Percentiles rank a stretch among this genome's conserved stretches.
phyloP scores from a whole-genome alignment of 1,140 invertebrate genomes.

The Euura lappo region DNA sequence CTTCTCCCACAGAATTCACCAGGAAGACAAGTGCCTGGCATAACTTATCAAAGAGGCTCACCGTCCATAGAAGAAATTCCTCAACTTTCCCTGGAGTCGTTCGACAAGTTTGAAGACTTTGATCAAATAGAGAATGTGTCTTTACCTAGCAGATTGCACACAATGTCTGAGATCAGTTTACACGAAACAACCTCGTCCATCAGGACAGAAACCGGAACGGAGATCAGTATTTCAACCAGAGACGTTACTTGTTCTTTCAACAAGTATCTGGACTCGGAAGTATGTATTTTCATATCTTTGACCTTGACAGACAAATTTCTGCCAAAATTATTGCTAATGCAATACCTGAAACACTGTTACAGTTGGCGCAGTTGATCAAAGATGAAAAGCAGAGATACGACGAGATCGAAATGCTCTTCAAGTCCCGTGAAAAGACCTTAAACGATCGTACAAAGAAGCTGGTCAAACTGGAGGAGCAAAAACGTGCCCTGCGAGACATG shows the following conservation, averaged over 20 bases:
- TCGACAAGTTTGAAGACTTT: slow-evolving; percentile 47
- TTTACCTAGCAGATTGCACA: slow-evolving; percentile 50
- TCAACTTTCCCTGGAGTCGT: slow-evolving; percentile 44
- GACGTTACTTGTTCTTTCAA: slow-evolving; percentile 58
- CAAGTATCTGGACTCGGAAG: slow-evolving; percentile 54
- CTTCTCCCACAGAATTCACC: neutral
- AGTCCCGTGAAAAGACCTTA: slow-evolving; percentile 63
- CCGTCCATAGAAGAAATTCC: slow-evolving; percentile 30
- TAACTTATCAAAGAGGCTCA: slow-evolving; percentile 35
- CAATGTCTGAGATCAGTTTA: slow-evolving; percentile 58
- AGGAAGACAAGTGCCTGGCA: slow-evolving; percentile 18
- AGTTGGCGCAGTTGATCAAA: slow-evolving; percentile 58
- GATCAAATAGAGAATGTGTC: slow-evolving; percentile 52
- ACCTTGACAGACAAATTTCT: neutral
- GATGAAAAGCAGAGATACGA: slow-evolving; percentile 57
- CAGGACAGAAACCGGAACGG: slow-evolving; percentile 58
- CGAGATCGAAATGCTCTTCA: slow-evolving; percentile 61
- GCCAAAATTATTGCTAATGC: neutral
- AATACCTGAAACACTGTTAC: slow-evolving; percentile 17
- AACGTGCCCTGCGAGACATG: slow-evolving; percentile 58
- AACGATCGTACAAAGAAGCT: slow-evolving; percentile 67
- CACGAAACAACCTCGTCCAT: slow-evolving; percentile 60
- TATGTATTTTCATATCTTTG: slow-evolving; percentile 17
- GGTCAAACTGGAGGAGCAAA: slow-evolving; percentile 63
- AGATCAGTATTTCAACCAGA: slow-evolving; percentile 57